Percentiles rank a stretch among this genome's conserved stretches.
phyloP scores from a whole-genome alignment of 2,113 vertebrate species.

The Pomatorhinus ruficollis region DNA sequence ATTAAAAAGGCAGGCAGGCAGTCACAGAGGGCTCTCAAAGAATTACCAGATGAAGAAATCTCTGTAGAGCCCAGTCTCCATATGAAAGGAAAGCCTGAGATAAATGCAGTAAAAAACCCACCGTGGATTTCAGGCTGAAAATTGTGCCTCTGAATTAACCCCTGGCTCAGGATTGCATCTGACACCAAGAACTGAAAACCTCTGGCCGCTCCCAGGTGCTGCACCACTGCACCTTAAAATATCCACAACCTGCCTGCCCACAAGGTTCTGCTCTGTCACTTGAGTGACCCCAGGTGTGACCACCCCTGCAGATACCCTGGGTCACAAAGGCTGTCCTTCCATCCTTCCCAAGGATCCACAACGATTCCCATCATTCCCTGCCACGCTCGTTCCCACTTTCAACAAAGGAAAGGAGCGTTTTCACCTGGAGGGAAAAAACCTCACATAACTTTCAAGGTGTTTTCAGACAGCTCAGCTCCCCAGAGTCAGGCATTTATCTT shows the following conservation, averaged over 20 bases:
- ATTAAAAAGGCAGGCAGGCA: not conserved
- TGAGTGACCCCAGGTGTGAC: not conserved
- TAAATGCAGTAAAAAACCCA: not conserved
- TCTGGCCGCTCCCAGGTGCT: not conserved
- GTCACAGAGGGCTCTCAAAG: not conserved
- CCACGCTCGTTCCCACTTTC: not conserved
- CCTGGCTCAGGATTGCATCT: not conserved
- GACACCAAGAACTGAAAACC: not conserved
- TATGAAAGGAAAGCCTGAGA: not conserved
- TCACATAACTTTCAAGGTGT: fast-evolving
- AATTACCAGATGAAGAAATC: not conserved
- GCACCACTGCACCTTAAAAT: not conserved
- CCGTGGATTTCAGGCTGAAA: not conserved
- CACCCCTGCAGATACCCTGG: not conserved
- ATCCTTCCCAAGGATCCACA: not conserved
- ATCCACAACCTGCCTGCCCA: not conserved
- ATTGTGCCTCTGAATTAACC: not conserved
- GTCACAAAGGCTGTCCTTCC: not conserved
- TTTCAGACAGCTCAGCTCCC: not conserved
- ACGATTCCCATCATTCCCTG: not conserved
- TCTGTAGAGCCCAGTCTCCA: not conserved
- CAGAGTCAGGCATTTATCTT: not conserved
- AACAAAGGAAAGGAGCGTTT: not conserved
- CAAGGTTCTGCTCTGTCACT: not conserved
- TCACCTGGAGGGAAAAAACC: not conserved